Conservation (phyloP, 2,888 invertebrate genomes). For the Caenorhabditis japonica region DNA sequence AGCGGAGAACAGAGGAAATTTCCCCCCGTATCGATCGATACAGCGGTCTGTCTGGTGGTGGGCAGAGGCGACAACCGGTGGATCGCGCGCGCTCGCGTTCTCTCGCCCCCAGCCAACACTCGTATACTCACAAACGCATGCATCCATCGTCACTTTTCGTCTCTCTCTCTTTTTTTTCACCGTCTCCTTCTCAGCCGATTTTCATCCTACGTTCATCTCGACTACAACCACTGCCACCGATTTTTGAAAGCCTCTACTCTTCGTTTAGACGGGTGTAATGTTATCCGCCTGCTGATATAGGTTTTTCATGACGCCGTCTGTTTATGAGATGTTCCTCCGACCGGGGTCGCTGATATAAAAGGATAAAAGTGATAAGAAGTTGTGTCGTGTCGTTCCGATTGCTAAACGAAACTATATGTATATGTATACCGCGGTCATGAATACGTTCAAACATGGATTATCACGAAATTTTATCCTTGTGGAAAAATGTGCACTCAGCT, state of each 20-base stretch:
- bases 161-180: conserved; percentile 40
- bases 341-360: conserved; percentile 42
- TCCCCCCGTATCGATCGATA: conserved; percentile 40
- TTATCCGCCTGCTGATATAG: conserved; percentile 51
- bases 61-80: conserved; percentile 40
- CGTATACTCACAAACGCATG: conserved; percentile 46
- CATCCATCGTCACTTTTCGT: conserved; percentile 47
- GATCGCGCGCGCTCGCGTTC: conserved; percentile 43
- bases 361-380: conserved; percentile 13
- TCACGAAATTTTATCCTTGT: no score
- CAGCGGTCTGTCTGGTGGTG: neutral
- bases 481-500: no score
- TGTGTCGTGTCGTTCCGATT: neutral
- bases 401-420: conserved; percentile 31
- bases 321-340: conserved; percentile 38
- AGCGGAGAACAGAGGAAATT: conserved; percentile 31
- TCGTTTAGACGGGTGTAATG: conserved; percentile 19
- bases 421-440: conserved; percentile 10
- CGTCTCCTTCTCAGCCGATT: conserved; percentile 26
- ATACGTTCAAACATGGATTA: conserved; percentile 7
- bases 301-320: conserved; percentile 42
- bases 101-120: conserved; percentile 30
- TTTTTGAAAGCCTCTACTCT: conserved; percentile 34
- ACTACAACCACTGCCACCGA: conserved; percentile 43
- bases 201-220: conserved; percentile 40